Evolutionary conservation across 2,797 vertebrate genomes (phyloP).

Genomic region (Taenioides sp.): DNA sequence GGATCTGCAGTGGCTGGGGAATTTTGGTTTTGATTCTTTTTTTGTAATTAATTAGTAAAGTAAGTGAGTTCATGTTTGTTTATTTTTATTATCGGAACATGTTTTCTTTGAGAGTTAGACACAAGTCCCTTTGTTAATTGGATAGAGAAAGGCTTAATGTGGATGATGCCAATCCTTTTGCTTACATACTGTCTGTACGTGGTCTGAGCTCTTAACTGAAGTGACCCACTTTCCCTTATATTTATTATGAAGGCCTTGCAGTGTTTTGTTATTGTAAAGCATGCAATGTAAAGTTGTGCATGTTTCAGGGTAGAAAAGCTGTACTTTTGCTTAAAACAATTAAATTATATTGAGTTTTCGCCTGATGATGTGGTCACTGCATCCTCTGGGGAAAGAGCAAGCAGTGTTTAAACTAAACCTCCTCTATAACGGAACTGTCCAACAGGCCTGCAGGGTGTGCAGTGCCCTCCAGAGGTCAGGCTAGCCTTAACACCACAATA

Average conservation of each 20-base stretch:
- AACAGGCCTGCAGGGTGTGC: neutral
- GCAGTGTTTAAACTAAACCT: neutral
- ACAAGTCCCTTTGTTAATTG: neutral
- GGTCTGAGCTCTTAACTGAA: constrained; percentile 6
- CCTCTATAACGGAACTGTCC: neutral
- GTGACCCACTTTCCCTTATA: constrained; percentile 3
- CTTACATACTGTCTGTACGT: neutral
- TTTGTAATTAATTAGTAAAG: neutral
- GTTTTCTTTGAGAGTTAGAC: neutral
- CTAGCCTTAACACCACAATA: neutral
- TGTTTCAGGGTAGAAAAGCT: neutral
- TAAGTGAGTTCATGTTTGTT: neutral
- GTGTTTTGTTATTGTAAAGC: neutral
- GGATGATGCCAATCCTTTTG: constrained; percentile 15
- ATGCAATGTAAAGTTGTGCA: neutral
- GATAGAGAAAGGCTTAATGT: constrained; percentile 10
- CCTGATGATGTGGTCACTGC: neutral
- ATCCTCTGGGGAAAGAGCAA: neutral
- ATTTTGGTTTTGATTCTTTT: neutral
- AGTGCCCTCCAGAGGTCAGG: constrained; percentile 7
- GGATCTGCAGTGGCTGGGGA: neutral
- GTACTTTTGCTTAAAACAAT: neutral
- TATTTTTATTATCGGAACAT: neutral
- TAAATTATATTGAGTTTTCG: neutral
- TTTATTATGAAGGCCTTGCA: neutral